phyloP scores from a whole-genome alignment of 2,797 vertebrate genomes.

The Eulemur albifrons region DNA sequence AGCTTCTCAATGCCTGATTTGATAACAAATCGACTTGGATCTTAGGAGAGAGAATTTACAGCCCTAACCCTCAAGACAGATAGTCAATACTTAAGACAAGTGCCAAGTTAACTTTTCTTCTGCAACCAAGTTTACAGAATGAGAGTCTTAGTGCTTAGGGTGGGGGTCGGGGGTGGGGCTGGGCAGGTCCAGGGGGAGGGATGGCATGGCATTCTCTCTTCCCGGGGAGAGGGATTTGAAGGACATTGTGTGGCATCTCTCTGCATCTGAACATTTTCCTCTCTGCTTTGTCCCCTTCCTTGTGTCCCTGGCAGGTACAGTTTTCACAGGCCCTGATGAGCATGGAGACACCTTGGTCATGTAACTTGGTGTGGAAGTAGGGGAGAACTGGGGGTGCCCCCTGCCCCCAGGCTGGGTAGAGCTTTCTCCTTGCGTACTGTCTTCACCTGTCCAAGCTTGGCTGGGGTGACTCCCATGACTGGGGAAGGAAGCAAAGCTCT shows the following conservation, averaged over 20 bases:
- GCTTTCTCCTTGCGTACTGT: not conserved
- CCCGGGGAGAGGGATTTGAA: constrained; percentile 53
- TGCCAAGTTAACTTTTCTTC: constrained; percentile 90
- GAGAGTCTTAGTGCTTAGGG: constrained; percentile 63
- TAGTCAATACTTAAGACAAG: constrained; percentile 88
- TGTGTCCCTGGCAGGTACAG: not conserved
- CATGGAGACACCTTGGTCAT: not conserved
- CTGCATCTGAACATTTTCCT: not conserved
- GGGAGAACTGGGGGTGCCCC: accelerated
- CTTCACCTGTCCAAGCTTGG: constrained; percentile 64
- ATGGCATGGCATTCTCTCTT: not conserved
- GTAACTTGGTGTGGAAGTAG: not conserved
- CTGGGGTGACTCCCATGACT: not conserved
- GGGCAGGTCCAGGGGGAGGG: too few species aligned
- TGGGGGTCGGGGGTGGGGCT: constrained; percentile 43
- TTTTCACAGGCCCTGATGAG: not conserved
- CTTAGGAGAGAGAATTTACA: constrained; percentile 98
- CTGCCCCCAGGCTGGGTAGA: not conserved
- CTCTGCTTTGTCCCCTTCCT: not conserved
- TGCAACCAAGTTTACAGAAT: constrained; percentile 86
- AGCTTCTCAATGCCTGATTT: constrained; percentile 99
- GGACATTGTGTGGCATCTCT: constrained; percentile 28
- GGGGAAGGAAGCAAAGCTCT: constrained; percentile 65
- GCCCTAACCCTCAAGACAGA: constrained; percentile 91
- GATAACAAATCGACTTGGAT: constrained; percentile 99